These are phyloP conservation scores for Polypedilum pembai DNA, from an alignment of 1,140 invertebrate species.

Conservation along the genomic window DNA sequence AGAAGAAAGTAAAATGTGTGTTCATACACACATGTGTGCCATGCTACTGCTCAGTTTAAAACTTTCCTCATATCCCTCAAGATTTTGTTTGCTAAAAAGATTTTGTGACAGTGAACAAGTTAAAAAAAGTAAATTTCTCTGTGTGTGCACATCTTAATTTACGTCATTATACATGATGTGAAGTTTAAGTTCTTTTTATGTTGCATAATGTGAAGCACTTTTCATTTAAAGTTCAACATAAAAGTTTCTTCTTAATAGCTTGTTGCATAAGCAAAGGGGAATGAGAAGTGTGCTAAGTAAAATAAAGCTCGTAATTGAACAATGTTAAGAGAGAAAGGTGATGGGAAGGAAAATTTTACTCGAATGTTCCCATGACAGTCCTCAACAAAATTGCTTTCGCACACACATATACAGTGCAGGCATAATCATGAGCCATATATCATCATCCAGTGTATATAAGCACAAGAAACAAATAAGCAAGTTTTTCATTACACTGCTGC, in stretches of 20 bases:
- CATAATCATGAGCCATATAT: slow-evolving; percentile 12
- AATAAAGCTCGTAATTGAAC: background rate
- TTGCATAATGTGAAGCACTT: background rate
- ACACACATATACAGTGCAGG: background rate
- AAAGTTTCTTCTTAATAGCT: background rate
- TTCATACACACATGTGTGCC: no score
- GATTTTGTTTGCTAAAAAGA: no score
- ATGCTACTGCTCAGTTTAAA: no score
- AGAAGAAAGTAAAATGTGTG: no score
- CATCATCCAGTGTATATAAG: background rate
- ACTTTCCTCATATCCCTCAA: no score
- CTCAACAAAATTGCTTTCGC: slow-evolving; percentile 6
- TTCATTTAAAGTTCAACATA: background rate
- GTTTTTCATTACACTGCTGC: background rate
- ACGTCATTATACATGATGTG: background rate
- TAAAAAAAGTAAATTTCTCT: no score
- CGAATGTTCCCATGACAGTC: slow-evolving; percentile 10
- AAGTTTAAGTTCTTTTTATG: background rate
- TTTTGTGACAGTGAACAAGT: no score
- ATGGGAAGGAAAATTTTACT: background rate
- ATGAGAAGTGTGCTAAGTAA: background rate
- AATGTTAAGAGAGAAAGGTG: background rate
- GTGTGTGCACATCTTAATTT: background rate
- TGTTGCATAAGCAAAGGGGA: background rate
- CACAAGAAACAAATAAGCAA: background rate